These are phyloP conservation scores for Danaus melanippus DNA, from an alignment of 1,140 invertebrate species.

Conservation along the genomic window DNA sequence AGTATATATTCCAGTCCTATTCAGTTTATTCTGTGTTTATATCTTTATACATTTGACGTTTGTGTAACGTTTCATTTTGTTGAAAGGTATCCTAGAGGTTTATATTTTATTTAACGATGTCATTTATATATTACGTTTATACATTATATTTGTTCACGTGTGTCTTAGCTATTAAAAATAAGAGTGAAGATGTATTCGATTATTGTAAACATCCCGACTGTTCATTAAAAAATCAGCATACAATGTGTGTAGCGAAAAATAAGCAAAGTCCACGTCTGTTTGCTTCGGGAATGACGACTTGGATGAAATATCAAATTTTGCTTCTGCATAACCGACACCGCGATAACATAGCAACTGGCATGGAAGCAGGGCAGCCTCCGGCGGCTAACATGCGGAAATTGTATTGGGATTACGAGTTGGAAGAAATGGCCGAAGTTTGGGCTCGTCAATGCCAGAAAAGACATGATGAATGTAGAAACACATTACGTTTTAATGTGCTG, in stretches of 20 bases:
- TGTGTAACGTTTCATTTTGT: too few relatives aligned
- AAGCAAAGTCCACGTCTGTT: slow-evolving; percentile 49
- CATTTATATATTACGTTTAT: too few relatives aligned
- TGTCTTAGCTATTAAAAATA: slow-evolving; percentile 2
- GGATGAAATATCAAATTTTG: slow-evolving; percentile 60
- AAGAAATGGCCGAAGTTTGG: slow-evolving; percentile 58
- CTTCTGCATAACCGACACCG: slow-evolving; percentile 55
- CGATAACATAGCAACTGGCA: slow-evolving; percentile 60
- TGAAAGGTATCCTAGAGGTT: too few relatives aligned
- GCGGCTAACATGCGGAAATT: slow-evolving; percentile 63
- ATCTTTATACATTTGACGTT: too few relatives aligned
- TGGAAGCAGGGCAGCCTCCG: slow-evolving; percentile 55
- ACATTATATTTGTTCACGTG: too few relatives aligned
- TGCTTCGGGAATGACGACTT: slow-evolving; percentile 56
- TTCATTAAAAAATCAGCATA: slow-evolving; percentile 54
- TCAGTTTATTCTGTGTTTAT: too few relatives aligned
- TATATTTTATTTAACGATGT: too few relatives aligned
- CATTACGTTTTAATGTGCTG: slow-evolving; percentile 53
- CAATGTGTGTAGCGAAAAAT: slow-evolving; percentile 43
- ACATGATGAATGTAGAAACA: slow-evolving; percentile 62
- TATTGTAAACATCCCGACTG: slow-evolving; percentile 60
- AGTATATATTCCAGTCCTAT: too few relatives aligned
- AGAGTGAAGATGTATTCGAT: slow-evolving; percentile 18
- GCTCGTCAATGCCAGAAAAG: slow-evolving; percentile 59
- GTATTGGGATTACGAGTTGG: slow-evolving; percentile 64